Evolutionary conservation across 2,797 vertebrate species (phyloP).

Genomic region (Melanotaenia boesemani): DNA sequence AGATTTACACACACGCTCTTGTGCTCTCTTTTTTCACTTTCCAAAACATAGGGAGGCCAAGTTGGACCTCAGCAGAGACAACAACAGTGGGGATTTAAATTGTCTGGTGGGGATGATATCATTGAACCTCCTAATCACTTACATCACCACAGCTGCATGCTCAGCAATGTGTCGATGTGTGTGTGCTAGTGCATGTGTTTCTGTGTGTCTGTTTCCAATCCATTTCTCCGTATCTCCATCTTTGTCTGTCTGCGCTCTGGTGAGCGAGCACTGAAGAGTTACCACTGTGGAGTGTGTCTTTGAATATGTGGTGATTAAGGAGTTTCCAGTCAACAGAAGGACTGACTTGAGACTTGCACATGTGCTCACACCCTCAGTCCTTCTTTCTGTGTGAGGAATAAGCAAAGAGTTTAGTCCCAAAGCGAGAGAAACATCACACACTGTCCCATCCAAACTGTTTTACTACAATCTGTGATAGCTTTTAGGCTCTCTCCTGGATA

Average conservation of each 20-base stretch:
- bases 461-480: constrained; percentile 32
- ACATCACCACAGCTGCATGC: constrained; percentile 85
- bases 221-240: constrained; percentile 52
- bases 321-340: constrained; percentile 41
- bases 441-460: constrained; percentile 22
- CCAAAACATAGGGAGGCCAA: constrained; percentile 63
- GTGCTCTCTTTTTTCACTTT: constrained; percentile 52
- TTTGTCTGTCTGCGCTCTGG: constrained; percentile 37
- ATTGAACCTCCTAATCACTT: constrained; percentile 81
- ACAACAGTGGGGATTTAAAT: constrained; percentile 75
- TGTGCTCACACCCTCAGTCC: constrained; percentile 2
- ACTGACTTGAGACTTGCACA: constrained; percentile 36
- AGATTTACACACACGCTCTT: constrained; percentile 60
- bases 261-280: constrained; percentile 53
- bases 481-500: constrained; percentile 39
- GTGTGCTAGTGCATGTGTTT: constrained; percentile 32
- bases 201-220: constrained; percentile 65
- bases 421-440: constrained; percentile 6
- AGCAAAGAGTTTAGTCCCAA: constrained; percentile 16
- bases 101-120: constrained; percentile 83
- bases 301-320: constrained; percentile 57
- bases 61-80: constrained; percentile 71
- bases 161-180: constrained; percentile 69
- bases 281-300: constrained; percentile 47
- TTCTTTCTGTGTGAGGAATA: constrained; percentile 2